A percentile compares a stretch with the other conserved stretches of the same genome.
Conservation (phyloP, 2,113 vertebrate species). For the Dromiciops gliroides region DNA sequence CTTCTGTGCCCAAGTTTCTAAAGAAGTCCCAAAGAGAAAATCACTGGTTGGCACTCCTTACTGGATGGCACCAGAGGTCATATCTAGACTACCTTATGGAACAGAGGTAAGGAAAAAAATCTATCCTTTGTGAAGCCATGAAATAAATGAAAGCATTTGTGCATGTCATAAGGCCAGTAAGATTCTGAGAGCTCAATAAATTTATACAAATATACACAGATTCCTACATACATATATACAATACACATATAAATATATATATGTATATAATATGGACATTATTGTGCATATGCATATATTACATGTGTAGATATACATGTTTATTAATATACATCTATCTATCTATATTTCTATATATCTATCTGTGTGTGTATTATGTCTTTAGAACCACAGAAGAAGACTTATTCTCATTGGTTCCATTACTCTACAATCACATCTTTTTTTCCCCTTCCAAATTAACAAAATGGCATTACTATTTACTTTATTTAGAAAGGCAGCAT, state of each 20-base stretch:
- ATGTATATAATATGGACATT: background rate
- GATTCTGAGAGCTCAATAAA: background rate
- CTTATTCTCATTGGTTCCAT: background rate
- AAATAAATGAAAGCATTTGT: background rate
- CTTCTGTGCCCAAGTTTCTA: slow-evolving; percentile 99
- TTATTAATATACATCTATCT: background rate
- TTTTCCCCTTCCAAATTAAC: background rate
- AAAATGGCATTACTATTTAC: background rate
- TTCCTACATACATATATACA: background rate
- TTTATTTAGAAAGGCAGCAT: background rate
- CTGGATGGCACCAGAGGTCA: slow-evolving; percentile 99
- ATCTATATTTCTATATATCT: too few species aligned
- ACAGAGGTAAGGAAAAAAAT: slow-evolving; percentile 88
- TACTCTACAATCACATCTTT: background rate
- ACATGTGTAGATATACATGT: background rate
- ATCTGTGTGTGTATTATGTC: background rate
- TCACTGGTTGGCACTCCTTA: slow-evolving; percentile 97
- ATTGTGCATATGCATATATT: background rate
- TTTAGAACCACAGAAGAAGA: background rate
- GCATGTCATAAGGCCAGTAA: background rate
- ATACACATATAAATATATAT: background rate
- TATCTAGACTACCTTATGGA: slow-evolving; percentile 96
- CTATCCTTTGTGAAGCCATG: background rate
- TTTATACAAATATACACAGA: background rate
- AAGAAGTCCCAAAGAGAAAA: slow-evolving; percentile 98